phyloP scores from a whole-genome alignment of 1,140 invertebrate genomes.

The Zophobas morio region DNA sequence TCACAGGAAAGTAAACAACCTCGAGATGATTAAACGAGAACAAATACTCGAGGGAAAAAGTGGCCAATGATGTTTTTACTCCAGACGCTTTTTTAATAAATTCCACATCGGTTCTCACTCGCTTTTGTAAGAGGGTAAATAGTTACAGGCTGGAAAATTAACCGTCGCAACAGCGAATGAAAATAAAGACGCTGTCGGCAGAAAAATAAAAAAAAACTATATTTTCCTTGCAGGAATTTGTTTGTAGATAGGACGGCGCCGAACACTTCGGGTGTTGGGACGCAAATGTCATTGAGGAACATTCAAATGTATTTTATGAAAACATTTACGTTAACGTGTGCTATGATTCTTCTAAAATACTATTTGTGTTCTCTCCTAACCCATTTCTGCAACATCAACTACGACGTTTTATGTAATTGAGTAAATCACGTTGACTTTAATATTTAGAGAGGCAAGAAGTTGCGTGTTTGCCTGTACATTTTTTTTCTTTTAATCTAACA shows the following conservation, averaged over 20 bases:
- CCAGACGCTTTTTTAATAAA: constrained; percentile 21
- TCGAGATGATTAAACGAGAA: constrained; percentile 12
- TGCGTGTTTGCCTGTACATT: too few species aligned
- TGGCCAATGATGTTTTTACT: constrained; percentile 12
- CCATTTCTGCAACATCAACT: too few species aligned
- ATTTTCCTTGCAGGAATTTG: constrained; percentile 4
- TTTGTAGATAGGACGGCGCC: background rate
- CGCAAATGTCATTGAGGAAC: too few species aligned
- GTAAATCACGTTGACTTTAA: too few species aligned
- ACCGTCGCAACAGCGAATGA: background rate
- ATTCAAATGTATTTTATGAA: too few species aligned
- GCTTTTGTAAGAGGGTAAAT: constrained; percentile 3
- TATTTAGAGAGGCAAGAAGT: too few species aligned
- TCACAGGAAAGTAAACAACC: constrained; percentile 1
- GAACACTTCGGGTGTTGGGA: background rate
- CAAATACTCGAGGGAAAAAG: constrained; percentile 5
- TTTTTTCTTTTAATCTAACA: too few species aligned
- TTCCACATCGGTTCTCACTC: constrained; percentile 5
- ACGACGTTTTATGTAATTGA: too few species aligned
- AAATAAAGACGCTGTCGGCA: constrained; percentile 1
- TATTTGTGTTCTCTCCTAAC: too few species aligned
- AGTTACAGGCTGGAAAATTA: constrained; percentile 33
- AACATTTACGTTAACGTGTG: too few species aligned
- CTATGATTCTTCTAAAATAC: too few species aligned
- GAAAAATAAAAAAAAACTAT: constrained; percentile 8